Percentiles rank a stretch among this genome's conserved stretches.
These are phyloP conservation scores for Melolontha melolontha DNA, from an alignment of 2,888 invertebrate species.

Conservation along the genomic window DNA sequence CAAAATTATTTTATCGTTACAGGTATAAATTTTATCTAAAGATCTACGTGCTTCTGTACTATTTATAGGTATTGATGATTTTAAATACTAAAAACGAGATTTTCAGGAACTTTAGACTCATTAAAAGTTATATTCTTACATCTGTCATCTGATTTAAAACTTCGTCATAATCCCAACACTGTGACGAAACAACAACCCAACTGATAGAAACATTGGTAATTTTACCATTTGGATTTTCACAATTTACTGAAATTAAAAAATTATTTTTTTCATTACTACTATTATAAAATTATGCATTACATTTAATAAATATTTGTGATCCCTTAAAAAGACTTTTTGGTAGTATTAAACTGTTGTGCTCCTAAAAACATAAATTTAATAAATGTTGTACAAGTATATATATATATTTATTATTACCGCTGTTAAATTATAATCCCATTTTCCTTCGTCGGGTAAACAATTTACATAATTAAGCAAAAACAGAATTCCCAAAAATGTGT, in stretches of 20 bases:
- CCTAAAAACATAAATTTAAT: slow-evolving; percentile 58
- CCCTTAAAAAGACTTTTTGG: slow-evolving; percentile 78
- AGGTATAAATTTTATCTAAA: slow-evolving; percentile 53
- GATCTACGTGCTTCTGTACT: slow-evolving; percentile 46
- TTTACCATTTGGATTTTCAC: slow-evolving; percentile 42
- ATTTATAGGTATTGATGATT: slow-evolving; percentile 45
- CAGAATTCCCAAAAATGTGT: slow-evolving; percentile 7
- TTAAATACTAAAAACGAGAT: slow-evolving; percentile 47
- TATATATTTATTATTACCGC: slow-evolving; percentile 56
- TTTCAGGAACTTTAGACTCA: slow-evolving; percentile 37
- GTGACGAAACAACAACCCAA: slow-evolving; percentile 70
- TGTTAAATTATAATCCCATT: slow-evolving; percentile 74
- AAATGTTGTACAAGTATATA: slow-evolving; percentile 16
- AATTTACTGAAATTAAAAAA: slow-evolving; percentile 56
- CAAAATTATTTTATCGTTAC: slow-evolving; percentile 61
- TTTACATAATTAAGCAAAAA: slow-evolving; percentile 11
- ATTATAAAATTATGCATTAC: slow-evolving; percentile 67
- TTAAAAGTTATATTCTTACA: slow-evolving; percentile 52
- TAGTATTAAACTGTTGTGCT: slow-evolving; percentile 66
- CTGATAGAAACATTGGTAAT: slow-evolving; percentile 65
- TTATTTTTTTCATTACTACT: not conserved
- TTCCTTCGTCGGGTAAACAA: slow-evolving; percentile 74
- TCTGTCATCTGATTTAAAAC: slow-evolving; percentile 56
- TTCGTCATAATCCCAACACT: slow-evolving; percentile 69
- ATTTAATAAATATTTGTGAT: slow-evolving; percentile 76